A percentile compares a stretch with the other conserved stretches of the same genome.
phyloP scores from a whole-genome alignment of 2,797 vertebrate species.

The Rousettus madagascariensis region DNA sequence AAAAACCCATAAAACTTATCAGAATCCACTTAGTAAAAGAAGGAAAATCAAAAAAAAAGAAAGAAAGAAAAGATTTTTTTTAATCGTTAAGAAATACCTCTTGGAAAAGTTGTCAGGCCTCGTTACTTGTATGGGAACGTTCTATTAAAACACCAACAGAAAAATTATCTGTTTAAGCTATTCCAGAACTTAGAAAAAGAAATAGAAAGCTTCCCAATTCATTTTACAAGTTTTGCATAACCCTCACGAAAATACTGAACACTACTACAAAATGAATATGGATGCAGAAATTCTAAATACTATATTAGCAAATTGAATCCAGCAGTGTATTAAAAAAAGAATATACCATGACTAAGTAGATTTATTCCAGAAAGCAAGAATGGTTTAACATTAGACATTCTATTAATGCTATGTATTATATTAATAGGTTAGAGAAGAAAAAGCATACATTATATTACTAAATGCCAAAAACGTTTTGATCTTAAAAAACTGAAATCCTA shows the following conservation, averaged over 20 bases:
- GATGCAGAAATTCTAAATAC: slow-evolving; percentile 46
- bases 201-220: background rate
- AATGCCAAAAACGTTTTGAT: background rate
- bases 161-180: slow-evolving; percentile 22
- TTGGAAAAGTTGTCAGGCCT: background rate
- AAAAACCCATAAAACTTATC: background rate
- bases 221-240: background rate
- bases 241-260: background rate
- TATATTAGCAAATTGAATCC: slow-evolving; percentile 49
- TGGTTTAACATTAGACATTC: background rate
- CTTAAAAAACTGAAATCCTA: slow-evolving; percentile 4
- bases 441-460: background rate
- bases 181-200: background rate
- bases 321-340: slow-evolving; percentile 32
- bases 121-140: background rate
- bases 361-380: slow-evolving; percentile 32
- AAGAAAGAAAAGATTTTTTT: background rate
- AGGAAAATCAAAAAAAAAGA: slow-evolving; percentile 26
- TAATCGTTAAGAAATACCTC: background rate
- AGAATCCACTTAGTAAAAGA: background rate
- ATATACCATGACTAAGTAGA: slow-evolving; percentile 22
- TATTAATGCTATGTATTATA: background rate
- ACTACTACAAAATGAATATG: slow-evolving; percentile 37
- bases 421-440: slow-evolving; percentile 36
- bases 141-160: slow-evolving; percentile 21